Base-by-base conservation (phyloP, 2,113 vertebrate genomes). In the Planiliza haematocheilus region DNA sequence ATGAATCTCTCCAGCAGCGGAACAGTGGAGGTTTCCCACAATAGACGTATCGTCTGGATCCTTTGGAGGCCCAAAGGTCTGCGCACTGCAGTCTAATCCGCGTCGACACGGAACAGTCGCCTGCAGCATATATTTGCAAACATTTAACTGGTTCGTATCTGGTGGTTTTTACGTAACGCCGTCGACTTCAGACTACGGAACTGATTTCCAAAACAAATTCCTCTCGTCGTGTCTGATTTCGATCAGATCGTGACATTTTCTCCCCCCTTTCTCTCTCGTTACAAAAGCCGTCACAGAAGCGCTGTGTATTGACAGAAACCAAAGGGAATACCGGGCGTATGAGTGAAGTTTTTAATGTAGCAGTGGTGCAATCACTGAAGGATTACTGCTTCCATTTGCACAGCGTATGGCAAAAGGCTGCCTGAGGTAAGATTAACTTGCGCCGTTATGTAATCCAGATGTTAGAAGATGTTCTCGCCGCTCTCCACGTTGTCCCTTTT, bases 381-480 rank as follows among this genome's bases (percentile, higher is more conserved):
- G 79, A 87, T 89, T 83, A 90, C 72, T 55, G 70, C 66, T 69
- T 52, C 51, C 79, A 69, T 84, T 79, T 81, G 70, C 76, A 74
- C 57, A 77, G 65, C 81, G 82, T 73, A 57, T 69, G 68, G 70
- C 67, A 74, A 70, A 80, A 78, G 55, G 62, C 72, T 67, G 84
- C 84, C 81, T 11, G 83, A 87, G 83, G 85, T 85, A 56, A 84
- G 73, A 85, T 89, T 88, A 85, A 81, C 59, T 75, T 72, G 48
- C 41, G 46, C 16, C 10, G 43, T 84, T 83, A 76, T 71, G 70
- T 82, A 85, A 90, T 77, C 64, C 75, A 89, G 73, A 81, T 77
- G 80, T 86, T 88, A 71, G 48, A 84, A 80, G 57, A 85, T 74
- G 57, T 79, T 70, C 50, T 51, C 9, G 20, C 51, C 51, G 58